phyloP scores from a whole-genome alignment of 1,140 invertebrate species.

The Caenorhabditis tropicalis region DNA sequence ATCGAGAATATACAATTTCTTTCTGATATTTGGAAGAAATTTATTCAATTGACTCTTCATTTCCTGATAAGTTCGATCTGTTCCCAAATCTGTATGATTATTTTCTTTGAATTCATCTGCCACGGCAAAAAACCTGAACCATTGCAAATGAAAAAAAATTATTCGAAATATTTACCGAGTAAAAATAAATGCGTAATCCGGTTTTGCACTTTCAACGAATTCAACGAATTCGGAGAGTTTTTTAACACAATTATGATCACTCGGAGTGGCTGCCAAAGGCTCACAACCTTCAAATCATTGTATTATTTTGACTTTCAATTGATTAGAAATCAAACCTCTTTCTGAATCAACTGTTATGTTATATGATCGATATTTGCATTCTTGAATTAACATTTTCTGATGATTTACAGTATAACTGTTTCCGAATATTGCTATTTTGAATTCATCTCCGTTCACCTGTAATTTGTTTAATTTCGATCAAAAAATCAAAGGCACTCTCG shows the following conservation, averaged over 20 bases:
- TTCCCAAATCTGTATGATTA: neutral
- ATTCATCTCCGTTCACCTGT: neutral
- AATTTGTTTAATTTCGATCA: too few species aligned
- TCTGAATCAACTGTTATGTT: neutral
- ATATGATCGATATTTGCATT: slow-evolving; percentile 2
- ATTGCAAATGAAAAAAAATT: neutral
- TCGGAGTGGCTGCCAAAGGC: neutral
- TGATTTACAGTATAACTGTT: slow-evolving; percentile 2
- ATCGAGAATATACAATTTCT: neutral
- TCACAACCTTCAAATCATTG: neutral
- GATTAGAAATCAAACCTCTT: neutral
- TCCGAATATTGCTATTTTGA: neutral
- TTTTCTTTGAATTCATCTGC: neutral
- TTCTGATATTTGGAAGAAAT: neutral
- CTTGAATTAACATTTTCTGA: slow-evolving; percentile 19
- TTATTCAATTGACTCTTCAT: slow-evolving; percentile 6
- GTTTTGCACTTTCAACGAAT: slow-evolving; percentile 10
- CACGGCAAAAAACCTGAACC: neutral
- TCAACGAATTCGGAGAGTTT: neutral
- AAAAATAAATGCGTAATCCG: neutral
- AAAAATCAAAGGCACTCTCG: too few species aligned
- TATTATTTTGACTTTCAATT: too few species aligned
- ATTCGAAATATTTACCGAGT: neutral
- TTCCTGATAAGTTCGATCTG: neutral
- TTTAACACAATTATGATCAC: neutral